Conservation (phyloP, 2,888 invertebrate species). For the Agrypnus murinus region DNA sequence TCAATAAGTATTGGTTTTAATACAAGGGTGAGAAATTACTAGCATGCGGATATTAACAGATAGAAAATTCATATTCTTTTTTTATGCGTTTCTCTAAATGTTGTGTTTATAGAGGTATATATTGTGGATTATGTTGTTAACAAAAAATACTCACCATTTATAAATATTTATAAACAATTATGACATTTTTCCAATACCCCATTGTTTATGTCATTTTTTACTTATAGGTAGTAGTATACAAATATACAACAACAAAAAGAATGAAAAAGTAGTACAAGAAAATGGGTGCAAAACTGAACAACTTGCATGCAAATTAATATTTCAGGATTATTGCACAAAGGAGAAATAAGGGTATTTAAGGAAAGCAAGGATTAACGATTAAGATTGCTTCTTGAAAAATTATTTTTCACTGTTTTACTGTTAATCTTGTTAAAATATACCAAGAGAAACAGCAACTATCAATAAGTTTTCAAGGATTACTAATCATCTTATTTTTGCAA, state of each 20-base stretch:
- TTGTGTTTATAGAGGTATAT: background rate
- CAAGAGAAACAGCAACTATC: no score
- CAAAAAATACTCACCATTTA: constrained; percentile 67
- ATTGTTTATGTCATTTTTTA: constrained; percentile 62
- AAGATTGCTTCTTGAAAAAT: background rate
- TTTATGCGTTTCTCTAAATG: background rate
- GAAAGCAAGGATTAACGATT: background rate
- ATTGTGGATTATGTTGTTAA: constrained; percentile 41
- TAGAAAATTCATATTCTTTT: constrained; percentile 9
- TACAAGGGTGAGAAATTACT: constrained; percentile 50
- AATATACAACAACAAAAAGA: constrained; percentile 41
- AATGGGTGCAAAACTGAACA: constrained; percentile 37
- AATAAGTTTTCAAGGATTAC: no score
- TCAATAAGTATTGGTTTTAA: constrained; percentile 57
- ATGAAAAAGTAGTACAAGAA: constrained; percentile 18
- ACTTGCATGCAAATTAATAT: constrained; percentile 16
- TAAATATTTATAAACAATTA: constrained; percentile 41
- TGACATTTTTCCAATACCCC: constrained; percentile 67
- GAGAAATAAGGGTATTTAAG: background rate
- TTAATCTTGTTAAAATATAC: no score
- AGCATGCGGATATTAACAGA: constrained; percentile 29
- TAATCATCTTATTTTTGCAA: background rate
- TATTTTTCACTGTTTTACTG: no score
- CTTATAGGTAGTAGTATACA: constrained; percentile 21
- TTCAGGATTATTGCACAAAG: no score